Evolutionary conservation across 1,140 invertebrate species (phyloP).

Genomic region (Drosophila ambigua): DNA sequence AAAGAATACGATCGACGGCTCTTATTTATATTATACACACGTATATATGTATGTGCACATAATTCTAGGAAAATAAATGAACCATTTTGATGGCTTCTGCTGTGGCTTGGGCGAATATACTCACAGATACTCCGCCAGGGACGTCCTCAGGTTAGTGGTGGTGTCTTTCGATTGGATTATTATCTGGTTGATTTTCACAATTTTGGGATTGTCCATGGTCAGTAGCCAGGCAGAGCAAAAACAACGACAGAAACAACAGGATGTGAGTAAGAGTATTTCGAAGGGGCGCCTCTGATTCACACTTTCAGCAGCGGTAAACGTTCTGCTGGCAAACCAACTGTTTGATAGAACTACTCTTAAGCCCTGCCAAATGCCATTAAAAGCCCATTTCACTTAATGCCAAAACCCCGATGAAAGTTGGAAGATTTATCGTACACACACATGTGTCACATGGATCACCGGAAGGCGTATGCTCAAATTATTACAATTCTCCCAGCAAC

Average conservation of each 20-base stretch:
- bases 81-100: neutral
- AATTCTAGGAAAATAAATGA: slow-evolving; percentile 22
- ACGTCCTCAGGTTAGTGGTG: slow-evolving; percentile 19
- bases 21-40: slow-evolving; percentile 28
- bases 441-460: slow-evolving; percentile 38
- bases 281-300: slow-evolving; percentile 15
- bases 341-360: neutral
- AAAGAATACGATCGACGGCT: slow-evolving; percentile 27
- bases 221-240: neutral
- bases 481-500: slow-evolving; percentile 12
- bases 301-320: neutral
- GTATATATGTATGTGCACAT: neutral
- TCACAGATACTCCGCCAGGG: slow-evolving; percentile 34
- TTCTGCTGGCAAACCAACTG: neutral
- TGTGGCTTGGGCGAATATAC: neutral
- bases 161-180: slow-evolving; percentile 22
- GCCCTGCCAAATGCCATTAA: slow-evolving; percentile 6
- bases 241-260: neutral
- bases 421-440: slow-evolving; percentile 43
- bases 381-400: slow-evolving; percentile 8
- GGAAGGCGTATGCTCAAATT: slow-evolving; percentile 59
- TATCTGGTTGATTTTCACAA: slow-evolving; percentile 30
- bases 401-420: slow-evolving; percentile 10
- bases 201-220: slow-evolving; percentile 43
- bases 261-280: slow-evolving; percentile 12